Evolutionary conservation across 1,140 invertebrate genomes (phyloP).

Genomic region (Colletes latitarsis): DNA sequence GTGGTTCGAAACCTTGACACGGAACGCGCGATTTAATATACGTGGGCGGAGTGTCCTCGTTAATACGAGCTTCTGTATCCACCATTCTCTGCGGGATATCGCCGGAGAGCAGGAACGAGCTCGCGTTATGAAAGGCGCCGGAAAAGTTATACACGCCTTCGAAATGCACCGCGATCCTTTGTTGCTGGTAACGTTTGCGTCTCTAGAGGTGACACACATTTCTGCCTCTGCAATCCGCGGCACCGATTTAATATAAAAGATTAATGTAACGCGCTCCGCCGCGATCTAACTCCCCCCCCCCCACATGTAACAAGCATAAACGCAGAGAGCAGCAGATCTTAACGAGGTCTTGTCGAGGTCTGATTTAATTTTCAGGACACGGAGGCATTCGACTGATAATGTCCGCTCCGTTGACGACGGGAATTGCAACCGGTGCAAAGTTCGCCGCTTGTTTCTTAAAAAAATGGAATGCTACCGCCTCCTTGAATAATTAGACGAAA

Average conservation of each 20-base stretch:
- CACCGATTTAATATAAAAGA: conserved; percentile 42
- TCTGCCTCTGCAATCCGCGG: not conserved
- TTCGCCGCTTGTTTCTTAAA: not conserved
- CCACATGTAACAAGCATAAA: not conserved
- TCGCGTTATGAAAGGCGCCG: not conserved
- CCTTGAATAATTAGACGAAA: not conserved
- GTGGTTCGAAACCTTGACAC: conserved; percentile 15
- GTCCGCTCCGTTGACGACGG: not conserved
- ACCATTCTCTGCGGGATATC: not conserved
- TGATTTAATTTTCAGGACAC: conserved; percentile 62
- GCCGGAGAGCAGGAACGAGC: not conserved
- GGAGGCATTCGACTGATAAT: conserved; percentile 44
- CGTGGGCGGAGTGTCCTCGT: not conserved
- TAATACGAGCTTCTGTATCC: not conserved
- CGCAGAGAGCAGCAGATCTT: conserved; percentile 5
- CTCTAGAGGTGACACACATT: not conserved
- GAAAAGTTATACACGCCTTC: conserved; percentile 8
- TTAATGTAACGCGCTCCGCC: conserved; percentile 5
- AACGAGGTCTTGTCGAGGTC: conserved; percentile 59
- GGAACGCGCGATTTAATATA: conserved; percentile 8
- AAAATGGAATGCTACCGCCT: not conserved
- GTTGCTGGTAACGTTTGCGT: not conserved
- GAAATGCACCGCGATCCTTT: not conserved
- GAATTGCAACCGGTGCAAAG: not conserved
- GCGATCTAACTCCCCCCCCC: not conserved